phyloP scores from a whole-genome alignment of 2,888 invertebrate species.

The Eristalinus aeneus region DNA sequence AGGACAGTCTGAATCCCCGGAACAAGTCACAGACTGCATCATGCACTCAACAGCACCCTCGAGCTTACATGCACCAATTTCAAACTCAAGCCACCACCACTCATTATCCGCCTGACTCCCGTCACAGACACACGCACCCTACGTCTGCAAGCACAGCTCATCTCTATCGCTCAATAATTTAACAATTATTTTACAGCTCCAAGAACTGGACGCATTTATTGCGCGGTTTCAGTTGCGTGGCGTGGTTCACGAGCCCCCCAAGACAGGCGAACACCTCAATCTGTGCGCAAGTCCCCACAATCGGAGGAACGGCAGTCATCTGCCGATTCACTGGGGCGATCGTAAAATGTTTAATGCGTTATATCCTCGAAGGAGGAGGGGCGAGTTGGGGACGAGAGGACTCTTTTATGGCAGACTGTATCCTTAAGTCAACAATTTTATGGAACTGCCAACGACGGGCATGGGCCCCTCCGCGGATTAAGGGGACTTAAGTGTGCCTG shows the following conservation, averaged over 20 bases:
- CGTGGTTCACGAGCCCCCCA: not conserved
- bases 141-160: constrained; percentile 30
- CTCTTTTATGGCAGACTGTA: constrained; percentile 44
- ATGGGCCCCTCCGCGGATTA: not conserved
- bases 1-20: too few relatives aligned
- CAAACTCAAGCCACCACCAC: not conserved
- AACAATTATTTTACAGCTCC: constrained; percentile 51
- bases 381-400: not conserved
- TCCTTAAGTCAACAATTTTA: constrained; percentile 59
- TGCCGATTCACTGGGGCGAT: constrained; percentile 7
- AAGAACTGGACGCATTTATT: not conserved
- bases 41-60: too few relatives aligned
- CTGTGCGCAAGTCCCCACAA: constrained; percentile 20
- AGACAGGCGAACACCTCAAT: constrained; percentile 27
- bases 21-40: too few relatives aligned
- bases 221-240: not conserved
- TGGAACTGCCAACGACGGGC: constrained; percentile 21
- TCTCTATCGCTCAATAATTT: constrained; percentile 29
- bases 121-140: constrained; percentile 21
- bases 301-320: not conserved
- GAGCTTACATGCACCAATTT: not conserved
- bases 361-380: constrained; percentile 6
- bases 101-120: constrained; percentile 35
- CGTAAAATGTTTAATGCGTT: constrained; percentile 54
- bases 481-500: not conserved